Conservation (phyloP, 2,888 invertebrate genomes). For the Agrotis exclamationis region DNA sequence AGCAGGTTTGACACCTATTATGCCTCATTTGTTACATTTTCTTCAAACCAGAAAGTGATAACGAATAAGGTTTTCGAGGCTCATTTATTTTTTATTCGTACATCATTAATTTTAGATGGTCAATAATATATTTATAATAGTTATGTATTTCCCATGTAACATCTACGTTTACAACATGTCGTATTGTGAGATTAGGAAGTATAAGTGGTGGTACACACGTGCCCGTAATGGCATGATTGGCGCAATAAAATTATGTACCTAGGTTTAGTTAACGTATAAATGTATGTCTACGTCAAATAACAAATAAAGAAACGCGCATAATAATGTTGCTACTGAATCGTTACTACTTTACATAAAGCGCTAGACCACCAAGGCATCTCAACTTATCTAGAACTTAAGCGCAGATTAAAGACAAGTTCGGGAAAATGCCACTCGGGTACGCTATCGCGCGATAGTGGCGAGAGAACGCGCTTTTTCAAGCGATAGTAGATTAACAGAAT, state of each 20-base stretch:
- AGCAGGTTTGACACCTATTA: too few species aligned
- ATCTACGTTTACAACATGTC: neutral
- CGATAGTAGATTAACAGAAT: neutral
- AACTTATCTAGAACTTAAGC: too few species aligned
- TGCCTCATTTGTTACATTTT: too few species aligned
- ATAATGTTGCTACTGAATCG: too few species aligned
- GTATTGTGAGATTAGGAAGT: neutral
- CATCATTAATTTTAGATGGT: neutral
- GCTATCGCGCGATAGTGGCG: neutral
- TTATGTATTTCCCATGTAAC: neutral
- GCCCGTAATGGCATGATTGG: neutral
- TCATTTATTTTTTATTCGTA: slow-evolving; percentile 3
- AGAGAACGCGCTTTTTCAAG: neutral
- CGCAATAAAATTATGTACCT: neutral
- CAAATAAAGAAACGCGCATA: too few species aligned
- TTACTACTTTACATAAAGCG: too few species aligned
- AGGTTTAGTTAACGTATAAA: too few species aligned
- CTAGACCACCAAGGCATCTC: too few species aligned
- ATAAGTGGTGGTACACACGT: neutral
- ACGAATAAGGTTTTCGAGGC: neutral
- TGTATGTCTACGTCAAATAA: too few species aligned
- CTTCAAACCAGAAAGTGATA: too few species aligned
- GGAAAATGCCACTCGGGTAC: neutral
- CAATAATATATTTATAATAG: neutral
- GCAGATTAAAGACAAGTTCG: neutral